Conservation (phyloP, 2,888 invertebrate species). For the Dolichopus griseipennis region DNA sequence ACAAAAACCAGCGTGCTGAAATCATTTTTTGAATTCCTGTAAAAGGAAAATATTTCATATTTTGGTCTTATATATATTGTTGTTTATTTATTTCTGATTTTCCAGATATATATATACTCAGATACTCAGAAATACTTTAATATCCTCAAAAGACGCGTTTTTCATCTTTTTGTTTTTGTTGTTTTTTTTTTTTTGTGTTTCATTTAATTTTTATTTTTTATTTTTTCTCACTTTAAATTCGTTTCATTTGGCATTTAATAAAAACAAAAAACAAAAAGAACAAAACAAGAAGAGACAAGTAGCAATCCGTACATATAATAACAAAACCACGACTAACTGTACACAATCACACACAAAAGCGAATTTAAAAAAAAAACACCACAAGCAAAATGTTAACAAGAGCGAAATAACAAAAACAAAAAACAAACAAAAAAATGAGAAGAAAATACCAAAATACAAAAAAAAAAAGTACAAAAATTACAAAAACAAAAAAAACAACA, state of each 20-base stretch:
- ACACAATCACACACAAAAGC: neutral
- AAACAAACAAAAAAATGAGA: neutral
- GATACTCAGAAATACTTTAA: no score
- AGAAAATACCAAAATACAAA: no score
- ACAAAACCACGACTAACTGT: neutral
- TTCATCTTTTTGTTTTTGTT: no score
- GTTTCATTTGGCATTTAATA: no score
- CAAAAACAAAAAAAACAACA: neutral
- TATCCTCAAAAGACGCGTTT: slow-evolving; percentile 1
- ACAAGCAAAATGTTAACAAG: neutral
- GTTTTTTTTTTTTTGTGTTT: no score
- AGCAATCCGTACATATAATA: neutral
- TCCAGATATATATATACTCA: no score
- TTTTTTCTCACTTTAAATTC: no score
- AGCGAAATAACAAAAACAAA: neutral
- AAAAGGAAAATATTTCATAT: neutral
- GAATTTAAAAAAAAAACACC: neutral
- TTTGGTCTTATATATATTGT: no score
- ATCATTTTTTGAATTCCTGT: neutral
- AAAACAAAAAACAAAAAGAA: no score
- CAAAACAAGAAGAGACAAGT: no score
- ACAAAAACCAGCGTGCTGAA: neutral
- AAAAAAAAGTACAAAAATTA: no score
- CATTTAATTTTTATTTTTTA: no score
- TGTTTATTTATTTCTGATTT: neutral